A percentile compares a stretch with the other conserved stretches of the same genome.
Conservation (phyloP, 1,140 invertebrate species). For the Conus ventricosus region DNA sequence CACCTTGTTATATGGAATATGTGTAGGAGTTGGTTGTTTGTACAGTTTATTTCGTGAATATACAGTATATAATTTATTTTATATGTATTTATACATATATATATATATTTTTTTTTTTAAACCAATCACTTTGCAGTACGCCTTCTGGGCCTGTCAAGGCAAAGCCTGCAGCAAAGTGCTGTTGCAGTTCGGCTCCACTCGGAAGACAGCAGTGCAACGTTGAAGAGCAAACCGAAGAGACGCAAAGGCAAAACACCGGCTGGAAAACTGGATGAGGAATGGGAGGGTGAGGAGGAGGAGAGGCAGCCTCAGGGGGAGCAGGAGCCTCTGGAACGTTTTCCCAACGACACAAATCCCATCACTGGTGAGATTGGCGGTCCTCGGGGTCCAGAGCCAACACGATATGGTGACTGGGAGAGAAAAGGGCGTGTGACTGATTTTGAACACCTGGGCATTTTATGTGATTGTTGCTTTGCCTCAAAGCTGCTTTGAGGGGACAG, state of each 20-base stretch:
- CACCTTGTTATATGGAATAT: no score
- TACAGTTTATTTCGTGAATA: not conserved
- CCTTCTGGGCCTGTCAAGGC: not conserved
- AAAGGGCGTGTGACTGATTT: constrained; percentile 97
- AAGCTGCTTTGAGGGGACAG: no score
- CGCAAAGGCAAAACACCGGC: constrained; percentile 70
- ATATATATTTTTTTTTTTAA: not conserved
- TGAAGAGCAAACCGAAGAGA: constrained; percentile 37
- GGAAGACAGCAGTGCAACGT: constrained; percentile 37
- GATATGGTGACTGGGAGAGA: constrained; percentile 99
- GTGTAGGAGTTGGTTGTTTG: not conserved
- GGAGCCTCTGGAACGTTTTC: constrained; percentile 89
- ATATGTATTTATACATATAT: not conserved
- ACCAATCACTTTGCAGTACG: constrained; percentile 9
- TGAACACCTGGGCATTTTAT: constrained; percentile 69
- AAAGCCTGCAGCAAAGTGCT: not conserved
- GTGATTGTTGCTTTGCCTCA: no score
- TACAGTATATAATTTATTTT: not conserved
- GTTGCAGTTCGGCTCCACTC: constrained; percentile 42
- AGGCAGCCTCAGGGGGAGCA: constrained; percentile 85
- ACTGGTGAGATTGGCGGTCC: constrained; percentile 97
- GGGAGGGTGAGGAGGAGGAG: constrained; percentile 61
- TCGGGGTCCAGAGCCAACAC: constrained; percentile 96
- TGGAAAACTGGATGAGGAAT: constrained; percentile 81
- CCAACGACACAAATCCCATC: constrained; percentile 90